phyloP scores from a whole-genome alignment of 2,888 invertebrate genomes.

The Euplexia lucipara region DNA sequence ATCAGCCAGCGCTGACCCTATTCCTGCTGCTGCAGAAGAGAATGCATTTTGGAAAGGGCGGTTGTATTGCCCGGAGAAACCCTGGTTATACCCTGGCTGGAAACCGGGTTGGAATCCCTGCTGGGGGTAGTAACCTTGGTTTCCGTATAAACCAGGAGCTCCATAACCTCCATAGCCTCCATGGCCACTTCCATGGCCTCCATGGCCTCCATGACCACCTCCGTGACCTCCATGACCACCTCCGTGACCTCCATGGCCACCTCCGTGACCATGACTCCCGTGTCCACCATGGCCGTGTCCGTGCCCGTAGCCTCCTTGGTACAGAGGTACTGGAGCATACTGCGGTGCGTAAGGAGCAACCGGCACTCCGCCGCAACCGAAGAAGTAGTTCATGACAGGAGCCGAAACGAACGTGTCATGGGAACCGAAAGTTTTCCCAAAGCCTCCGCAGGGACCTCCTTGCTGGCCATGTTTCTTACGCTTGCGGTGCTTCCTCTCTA shows the following conservation, averaged over 20 bases:
- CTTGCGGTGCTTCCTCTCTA: slow-evolving; percentile 79
- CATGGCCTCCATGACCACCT: slow-evolving; percentile 54
- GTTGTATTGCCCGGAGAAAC: slow-evolving; percentile 58
- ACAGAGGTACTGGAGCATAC: slow-evolving; percentile 57
- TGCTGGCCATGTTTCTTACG: slow-evolving; percentile 81
- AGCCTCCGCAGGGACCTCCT: slow-evolving; percentile 73
- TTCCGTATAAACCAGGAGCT: slow-evolving; percentile 55
- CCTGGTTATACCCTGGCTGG: slow-evolving; percentile 46
- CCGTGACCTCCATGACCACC: too few species aligned
- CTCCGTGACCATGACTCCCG: slow-evolving; percentile 67
- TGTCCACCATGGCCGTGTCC: slow-evolving; percentile 66
- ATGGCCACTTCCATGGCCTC: slow-evolving; percentile 52
- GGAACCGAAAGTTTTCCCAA: slow-evolving; percentile 77
- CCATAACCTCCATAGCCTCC: slow-evolving; percentile 59
- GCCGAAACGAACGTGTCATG: slow-evolving; percentile 84
- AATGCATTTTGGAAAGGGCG: slow-evolving; percentile 81
- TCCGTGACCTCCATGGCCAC: slow-evolving; percentile 65
- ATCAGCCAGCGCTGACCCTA: slow-evolving; percentile 89
- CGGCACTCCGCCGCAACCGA: slow-evolving; percentile 76
- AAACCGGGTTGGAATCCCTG: slow-evolving; percentile 55
- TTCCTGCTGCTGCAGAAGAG: slow-evolving; percentile 87
- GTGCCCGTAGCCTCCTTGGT: slow-evolving; percentile 57
- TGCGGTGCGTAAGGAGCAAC: slow-evolving; percentile 56
- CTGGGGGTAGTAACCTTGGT: slow-evolving; percentile 56
- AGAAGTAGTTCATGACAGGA: slow-evolving; percentile 85